A percentile compares a stretch with the other conserved stretches of the same genome.
Evolutionary conservation across 1,140 invertebrate species (phyloP).

Genomic region (Philopotamus ludificatus): DNA sequence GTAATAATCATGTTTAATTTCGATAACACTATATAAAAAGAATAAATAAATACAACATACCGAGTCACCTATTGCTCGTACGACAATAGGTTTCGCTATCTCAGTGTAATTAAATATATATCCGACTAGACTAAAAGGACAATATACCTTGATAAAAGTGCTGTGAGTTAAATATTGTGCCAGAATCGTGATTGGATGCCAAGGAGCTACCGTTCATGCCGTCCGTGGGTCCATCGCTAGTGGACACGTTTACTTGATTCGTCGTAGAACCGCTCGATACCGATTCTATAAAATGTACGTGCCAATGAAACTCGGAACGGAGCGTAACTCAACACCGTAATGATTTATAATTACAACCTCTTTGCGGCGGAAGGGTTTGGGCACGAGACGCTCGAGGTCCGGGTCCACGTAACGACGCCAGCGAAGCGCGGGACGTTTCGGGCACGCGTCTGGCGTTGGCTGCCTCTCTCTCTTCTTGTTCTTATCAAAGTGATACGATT

Average conservation of each 20-base stretch:
- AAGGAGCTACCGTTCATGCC: slow-evolving; percentile 38
- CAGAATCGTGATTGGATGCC: slow-evolving; percentile 40
- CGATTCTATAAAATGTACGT: slow-evolving; percentile 54
- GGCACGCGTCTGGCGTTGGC: slow-evolving; percentile 15
- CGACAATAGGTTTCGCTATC: too few relatives aligned
- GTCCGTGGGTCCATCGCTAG: slow-evolving; percentile 44
- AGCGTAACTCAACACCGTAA: too few relatives aligned
- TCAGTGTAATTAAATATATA: too few relatives aligned
- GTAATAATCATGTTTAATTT: too few relatives aligned
- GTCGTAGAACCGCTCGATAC: slow-evolving; percentile 61
- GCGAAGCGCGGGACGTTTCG: slow-evolving; percentile 34
- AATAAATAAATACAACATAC: too few relatives aligned
- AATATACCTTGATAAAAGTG: slow-evolving; percentile 37
- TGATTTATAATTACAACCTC: slow-evolving; percentile 28
- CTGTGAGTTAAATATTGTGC: slow-evolving; percentile 36
- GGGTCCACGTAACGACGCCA: slow-evolving; percentile 34
- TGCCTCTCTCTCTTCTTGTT: slow-evolving; percentile 30
- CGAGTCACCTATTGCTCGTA: too few relatives aligned
- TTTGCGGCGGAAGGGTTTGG: slow-evolving; percentile 38
- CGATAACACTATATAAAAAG: too few relatives aligned
- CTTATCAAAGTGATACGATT: slow-evolving; percentile 7
- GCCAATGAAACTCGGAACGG: too few relatives aligned
- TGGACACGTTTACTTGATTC: slow-evolving; percentile 50
- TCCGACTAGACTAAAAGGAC: too few relatives aligned
- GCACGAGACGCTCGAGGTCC: slow-evolving; percentile 29